These are phyloP conservation scores for Platycercus adscitus DNA, from an alignment of 2,113 vertebrate species.

Conservation along the genomic window DNA sequence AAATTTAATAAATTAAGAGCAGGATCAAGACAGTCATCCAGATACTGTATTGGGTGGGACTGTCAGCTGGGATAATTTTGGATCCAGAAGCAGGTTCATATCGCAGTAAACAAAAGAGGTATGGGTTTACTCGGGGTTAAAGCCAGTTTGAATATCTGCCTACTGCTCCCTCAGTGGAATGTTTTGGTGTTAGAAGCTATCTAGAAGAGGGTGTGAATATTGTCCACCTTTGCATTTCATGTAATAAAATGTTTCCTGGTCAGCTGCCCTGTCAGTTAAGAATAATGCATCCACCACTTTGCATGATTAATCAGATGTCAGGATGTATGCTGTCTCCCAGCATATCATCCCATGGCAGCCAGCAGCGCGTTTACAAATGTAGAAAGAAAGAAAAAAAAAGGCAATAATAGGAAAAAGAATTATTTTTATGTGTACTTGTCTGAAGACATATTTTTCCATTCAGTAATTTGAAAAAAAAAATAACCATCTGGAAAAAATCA, in stretches of 20 bases:
- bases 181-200: not conserved
- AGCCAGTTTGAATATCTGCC: not conserved
- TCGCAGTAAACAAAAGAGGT: not conserved
- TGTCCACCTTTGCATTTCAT: constrained; percentile 56
- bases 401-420: constrained; percentile 73
- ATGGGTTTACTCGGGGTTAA: not conserved
- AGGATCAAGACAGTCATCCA: not conserved
- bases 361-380: constrained; percentile 59
- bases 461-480: constrained; percentile 79
- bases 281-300: constrained; percentile 59
- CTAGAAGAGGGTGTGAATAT: constrained; percentile 43
- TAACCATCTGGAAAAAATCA: constrained; percentile 84
- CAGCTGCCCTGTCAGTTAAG: constrained; percentile 74
- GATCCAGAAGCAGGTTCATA: not conserved
- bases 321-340: constrained; percentile 64
- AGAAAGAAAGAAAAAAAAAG: constrained; percentile 15
- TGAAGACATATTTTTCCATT: constrained; percentile 79
- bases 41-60: not conserved
- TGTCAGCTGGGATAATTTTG: constrained; percentile 31
- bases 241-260: constrained; percentile 70
- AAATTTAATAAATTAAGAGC: not conserved
- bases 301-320: constrained; percentile 77
- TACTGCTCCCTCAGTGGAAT: not conserved
- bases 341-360: constrained; percentile 66
- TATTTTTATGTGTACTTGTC: constrained; percentile 76